These are phyloP conservation scores for Conus ventricosus DNA, from an alignment of 1,140 invertebrate genomes.

Conservation along the genomic window DNA sequence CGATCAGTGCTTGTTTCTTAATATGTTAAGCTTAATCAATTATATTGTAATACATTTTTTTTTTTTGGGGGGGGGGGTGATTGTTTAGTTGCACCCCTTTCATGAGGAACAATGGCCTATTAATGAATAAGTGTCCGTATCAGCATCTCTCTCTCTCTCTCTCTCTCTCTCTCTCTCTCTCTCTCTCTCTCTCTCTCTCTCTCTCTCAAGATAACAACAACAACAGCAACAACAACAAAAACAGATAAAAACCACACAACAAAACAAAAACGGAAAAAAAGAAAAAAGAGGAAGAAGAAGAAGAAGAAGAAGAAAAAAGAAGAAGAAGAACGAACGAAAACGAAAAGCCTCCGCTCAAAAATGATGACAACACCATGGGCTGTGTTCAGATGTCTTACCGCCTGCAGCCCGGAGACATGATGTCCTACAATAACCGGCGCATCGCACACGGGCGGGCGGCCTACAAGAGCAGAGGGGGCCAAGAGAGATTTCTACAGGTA, in stretches of 20 bases:
- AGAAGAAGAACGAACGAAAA: not conserved
- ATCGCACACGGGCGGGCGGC: not conserved
- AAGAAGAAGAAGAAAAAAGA: not conserved
- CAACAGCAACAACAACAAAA: not conserved
- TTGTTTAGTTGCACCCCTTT: no score
- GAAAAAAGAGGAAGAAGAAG: not conserved
- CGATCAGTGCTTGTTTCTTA: no score
- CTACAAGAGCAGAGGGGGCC: not conserved
- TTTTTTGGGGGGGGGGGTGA: no score
- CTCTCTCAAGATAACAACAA: not conserved
- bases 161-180: not conserved
- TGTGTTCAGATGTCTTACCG: not conserved
- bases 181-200: not conserved
- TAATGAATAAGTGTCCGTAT: no score
- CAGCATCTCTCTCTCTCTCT: not conserved
- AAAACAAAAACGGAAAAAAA: no score
- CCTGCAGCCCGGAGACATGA: not conserved
- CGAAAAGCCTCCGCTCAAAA: not conserved
- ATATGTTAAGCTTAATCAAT: no score
- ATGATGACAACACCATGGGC: not conserved
- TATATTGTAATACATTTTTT: no score
- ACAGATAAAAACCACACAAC: not conserved
- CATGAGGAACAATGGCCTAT: no score
- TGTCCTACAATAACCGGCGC: conserved; percentile 8
- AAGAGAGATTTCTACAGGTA: not conserved